These are phyloP conservation scores for Lasioglossum morio DNA, from an alignment of 2,888 invertebrate genomes.

Conservation along the genomic window DNA sequence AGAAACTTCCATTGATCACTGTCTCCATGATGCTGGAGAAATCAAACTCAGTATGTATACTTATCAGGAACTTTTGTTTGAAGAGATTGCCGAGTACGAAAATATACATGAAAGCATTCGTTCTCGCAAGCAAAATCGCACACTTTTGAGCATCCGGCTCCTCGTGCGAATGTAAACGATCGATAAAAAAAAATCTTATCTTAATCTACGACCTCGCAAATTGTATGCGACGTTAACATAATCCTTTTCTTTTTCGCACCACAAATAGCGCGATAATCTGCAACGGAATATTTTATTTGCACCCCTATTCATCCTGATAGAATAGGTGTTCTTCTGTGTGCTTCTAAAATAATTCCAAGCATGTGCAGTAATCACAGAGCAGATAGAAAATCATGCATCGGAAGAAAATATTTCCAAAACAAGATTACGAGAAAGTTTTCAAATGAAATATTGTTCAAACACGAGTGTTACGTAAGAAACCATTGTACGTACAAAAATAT, in stretches of 20 bases:
- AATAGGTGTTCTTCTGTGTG: not conserved
- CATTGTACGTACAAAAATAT: not conserved
- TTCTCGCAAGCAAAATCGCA: not conserved
- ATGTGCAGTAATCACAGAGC: not conserved
- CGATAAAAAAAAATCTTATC: constrained; percentile 57
- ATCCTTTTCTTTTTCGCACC: constrained; percentile 4
- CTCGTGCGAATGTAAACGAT: constrained; percentile 21
- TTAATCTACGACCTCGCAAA: constrained; percentile 42
- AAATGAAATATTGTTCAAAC: not conserved
- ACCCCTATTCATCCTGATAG: not conserved
- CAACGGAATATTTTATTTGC: constrained; percentile 31
- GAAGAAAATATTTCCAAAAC: not conserved
- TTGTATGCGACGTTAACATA: constrained; percentile 22
- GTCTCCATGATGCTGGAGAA: not conserved
- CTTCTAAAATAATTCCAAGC: not conserved
- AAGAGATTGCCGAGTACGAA: not conserved
- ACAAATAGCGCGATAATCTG: constrained; percentile 30
- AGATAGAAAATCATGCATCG: not conserved
- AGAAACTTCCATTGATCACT: not conserved
- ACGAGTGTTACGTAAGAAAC: not conserved
- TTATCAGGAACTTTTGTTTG: constrained; percentile 15
- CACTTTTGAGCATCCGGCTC: constrained; percentile 28
- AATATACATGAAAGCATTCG: not conserved
- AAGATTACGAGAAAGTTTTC: not conserved
- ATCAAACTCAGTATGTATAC: not conserved